These are phyloP conservation scores for Dasyurus viverrinus DNA, from an alignment of 2,113 vertebrate species.

Conservation along the genomic window DNA sequence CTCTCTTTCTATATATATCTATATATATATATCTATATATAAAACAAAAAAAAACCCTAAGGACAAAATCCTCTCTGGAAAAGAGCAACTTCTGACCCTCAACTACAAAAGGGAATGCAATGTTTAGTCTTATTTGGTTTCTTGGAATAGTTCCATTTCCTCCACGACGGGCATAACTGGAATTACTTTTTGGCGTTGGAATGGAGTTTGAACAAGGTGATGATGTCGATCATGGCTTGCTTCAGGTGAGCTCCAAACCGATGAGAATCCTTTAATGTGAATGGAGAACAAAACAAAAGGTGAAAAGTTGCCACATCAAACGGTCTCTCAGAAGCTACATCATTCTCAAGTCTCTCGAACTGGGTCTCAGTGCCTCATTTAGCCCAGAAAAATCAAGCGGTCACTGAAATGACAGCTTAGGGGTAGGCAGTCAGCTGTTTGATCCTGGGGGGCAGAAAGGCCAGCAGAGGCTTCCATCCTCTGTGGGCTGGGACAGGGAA, in stretches of 20 bases:
- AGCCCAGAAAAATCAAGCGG: neutral
- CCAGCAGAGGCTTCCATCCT: neutral
- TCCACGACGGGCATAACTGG: fast-evolving
- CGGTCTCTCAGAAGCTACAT: fast-evolving
- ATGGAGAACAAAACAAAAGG: constrained; percentile 32
- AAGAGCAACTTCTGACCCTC: constrained; percentile 63
- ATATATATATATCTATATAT: neutral
- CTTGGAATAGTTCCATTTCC: constrained; percentile 53
- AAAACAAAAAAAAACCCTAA: constrained; percentile 23
- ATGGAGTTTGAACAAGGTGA: constrained; percentile 84
- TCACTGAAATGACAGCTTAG: neutral
- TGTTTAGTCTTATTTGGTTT: constrained; percentile 55
- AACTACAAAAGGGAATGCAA: neutral
- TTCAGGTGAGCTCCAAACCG: constrained; percentile 92
- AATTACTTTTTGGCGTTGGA: constrained; percentile 88
- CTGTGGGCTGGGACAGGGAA: no score
- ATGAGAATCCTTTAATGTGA: constrained; percentile 89
- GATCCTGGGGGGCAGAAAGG: neutral
- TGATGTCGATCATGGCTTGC: constrained; percentile 91
- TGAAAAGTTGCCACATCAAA: fast-evolving
- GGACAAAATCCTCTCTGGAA: constrained; percentile 43
- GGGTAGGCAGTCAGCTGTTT: no score
- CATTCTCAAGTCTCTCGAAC: neutral
- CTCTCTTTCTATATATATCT: neutral
- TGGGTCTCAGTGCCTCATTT: fast-evolving